phyloP scores from a whole-genome alignment of 2,888 invertebrate species.

The Mantis religiosa region DNA sequence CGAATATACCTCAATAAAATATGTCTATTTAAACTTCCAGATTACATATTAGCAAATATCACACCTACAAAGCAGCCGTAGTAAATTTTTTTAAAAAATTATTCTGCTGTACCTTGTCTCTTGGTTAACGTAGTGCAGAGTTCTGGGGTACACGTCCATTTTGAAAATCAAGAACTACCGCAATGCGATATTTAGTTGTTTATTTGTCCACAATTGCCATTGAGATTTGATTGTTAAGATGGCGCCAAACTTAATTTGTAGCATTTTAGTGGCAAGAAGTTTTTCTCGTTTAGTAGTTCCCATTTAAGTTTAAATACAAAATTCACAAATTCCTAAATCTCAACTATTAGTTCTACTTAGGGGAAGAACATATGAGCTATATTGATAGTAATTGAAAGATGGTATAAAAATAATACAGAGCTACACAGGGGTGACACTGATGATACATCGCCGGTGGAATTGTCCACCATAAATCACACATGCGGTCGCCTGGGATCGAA shows the following conservation, averaged over 20 bases:
- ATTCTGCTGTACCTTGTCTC: neutral
- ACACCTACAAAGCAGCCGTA: neutral
- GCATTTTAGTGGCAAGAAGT: neutral
- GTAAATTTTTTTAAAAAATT: neutral
- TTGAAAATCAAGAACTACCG: conserved; percentile 26
- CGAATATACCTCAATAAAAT: neutral
- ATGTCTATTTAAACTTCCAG: neutral
- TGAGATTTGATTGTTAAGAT: neutral
- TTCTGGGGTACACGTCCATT: conserved; percentile 27
- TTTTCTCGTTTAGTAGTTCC: neutral
- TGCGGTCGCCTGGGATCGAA: no score
- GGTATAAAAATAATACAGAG: no score
- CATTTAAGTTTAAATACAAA: no score
- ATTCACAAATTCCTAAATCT: no score
- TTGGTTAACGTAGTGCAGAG: conserved; percentile 25
- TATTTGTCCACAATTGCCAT: neutral
- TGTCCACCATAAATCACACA: no score
- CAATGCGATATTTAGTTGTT: conserved; percentile 28
- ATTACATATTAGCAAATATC: neutral
- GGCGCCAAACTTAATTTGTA: neutral
- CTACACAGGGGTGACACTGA: no score
- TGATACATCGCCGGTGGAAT: no score
- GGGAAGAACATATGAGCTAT: no score
- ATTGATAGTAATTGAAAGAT: no score
- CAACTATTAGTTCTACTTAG: no score